Base-by-base conservation (phyloP, 2,888 invertebrate species). In the Yponomeuta malinellus region DNA sequence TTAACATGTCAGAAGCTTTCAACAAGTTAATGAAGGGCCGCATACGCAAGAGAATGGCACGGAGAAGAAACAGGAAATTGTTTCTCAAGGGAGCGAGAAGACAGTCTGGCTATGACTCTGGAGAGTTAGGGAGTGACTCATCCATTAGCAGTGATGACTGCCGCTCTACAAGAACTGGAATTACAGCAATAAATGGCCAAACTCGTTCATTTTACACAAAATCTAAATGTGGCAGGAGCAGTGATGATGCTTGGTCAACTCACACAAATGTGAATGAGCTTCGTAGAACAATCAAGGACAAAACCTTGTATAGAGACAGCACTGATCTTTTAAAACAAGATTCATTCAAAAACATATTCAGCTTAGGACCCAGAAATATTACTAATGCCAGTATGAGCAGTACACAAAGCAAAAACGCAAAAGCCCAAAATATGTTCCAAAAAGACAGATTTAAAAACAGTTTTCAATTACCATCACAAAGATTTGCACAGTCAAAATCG, bases 61-160 rank as follows among this genome's bases (percentile, higher is more conserved):
- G 84, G 71, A 79, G 83, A 71, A 77, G 84, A 68, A 87, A 85
- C 48, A 74, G 78, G 31, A 81, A 79, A 63, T 71, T 77, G 33
- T 82, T 81, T 73, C 63, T 82, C 0, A 87, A 83, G 77, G 75
- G 77, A n/a, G 75, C 74, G 5, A 76, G 78, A 72, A 77, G 78
- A 48, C 81, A 75, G 75, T 83, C 81, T 59, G 82, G 83, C 0
- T 79, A 83, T 76, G 87, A 88, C 73, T 89, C 89, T 0, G 88
- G 85, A 8, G 88, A 87, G 15, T 81, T 79, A 73, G 88, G 80
- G 23, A 88, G 88, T 79, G 80, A 86, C 74, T 89, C 89, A 33
- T 88, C 90, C 6, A 73, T 83, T 37, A 88, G 87, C 72, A 87
- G 87, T 79, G 86, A 89, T 79, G 87, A 86, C 74, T 78, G 81